Percentiles rank a stretch among this genome's conserved stretches.
phyloP scores from a whole-genome alignment of 2,888 invertebrate species.

The Drosophila dives region DNA sequence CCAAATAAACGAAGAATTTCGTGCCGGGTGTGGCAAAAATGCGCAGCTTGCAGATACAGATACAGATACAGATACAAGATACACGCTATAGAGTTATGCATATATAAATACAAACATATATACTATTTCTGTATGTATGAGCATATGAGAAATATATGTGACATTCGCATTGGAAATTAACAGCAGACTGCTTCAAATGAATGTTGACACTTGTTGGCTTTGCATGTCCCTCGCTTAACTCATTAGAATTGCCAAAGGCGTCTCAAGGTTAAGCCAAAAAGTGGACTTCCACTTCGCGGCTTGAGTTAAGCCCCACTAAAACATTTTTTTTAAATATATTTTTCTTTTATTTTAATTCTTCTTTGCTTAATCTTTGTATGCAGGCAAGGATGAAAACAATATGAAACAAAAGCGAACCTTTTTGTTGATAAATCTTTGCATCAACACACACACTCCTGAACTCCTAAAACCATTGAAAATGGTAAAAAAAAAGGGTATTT shows the following conservation, averaged over 20 bases:
- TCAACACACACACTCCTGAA: constrained; percentile 3
- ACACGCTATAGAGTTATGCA: constrained; percentile 45
- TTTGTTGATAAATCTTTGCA: constrained; percentile 46
- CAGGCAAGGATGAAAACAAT: constrained; percentile 3
- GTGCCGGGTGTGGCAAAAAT: constrained; percentile 68
- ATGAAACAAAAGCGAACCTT: constrained; percentile 56
- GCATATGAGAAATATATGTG: constrained; percentile 72
- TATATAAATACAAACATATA: constrained; percentile 9
- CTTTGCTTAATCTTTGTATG: constrained; percentile 17
- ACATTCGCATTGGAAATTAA: constrained; percentile 67
- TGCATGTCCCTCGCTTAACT: constrained; percentile 45
- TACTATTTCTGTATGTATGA: constrained; percentile 17
- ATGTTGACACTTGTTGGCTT: constrained; percentile 76
- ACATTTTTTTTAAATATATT: constrained; percentile 15
- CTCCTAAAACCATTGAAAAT: not conserved
- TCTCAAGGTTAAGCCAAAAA: constrained; percentile 56
- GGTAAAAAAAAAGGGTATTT: not conserved
- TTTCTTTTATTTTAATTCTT: constrained; percentile 7
- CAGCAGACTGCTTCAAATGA: constrained; percentile 68
- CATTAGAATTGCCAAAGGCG: constrained; percentile 59
- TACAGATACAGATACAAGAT: constrained; percentile 35
- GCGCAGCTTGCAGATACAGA: constrained; percentile 53
- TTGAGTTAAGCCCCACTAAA: constrained; percentile 17
- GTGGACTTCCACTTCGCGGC: constrained; percentile 21
- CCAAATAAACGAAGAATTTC: constrained; percentile 67